A percentile compares a stretch with the other conserved stretches of the same genome.
phyloP scores from a whole-genome alignment of 2,888 invertebrate species.

The Icerya purchasi region DNA sequence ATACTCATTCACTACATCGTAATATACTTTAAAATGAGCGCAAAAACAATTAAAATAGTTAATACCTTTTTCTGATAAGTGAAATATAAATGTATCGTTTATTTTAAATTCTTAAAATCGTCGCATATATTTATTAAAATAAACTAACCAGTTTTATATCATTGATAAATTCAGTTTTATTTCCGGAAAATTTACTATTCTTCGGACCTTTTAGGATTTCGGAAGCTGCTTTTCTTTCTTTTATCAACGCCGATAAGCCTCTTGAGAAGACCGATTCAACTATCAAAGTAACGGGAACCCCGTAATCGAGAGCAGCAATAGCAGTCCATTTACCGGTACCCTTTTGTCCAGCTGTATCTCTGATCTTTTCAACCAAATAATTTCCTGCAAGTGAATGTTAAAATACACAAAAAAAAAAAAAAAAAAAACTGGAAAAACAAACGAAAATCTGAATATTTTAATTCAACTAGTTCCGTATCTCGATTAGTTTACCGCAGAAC shows the following conservation, averaged over 20 bases:
- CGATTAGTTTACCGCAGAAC: too few relatives aligned
- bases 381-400: too few relatives aligned
- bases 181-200: conserved; percentile 37
- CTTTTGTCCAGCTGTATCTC: conserved; percentile 92
- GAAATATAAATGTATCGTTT: background rate
- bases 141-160: conserved; percentile 42
- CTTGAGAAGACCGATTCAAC: conserved; percentile 96
- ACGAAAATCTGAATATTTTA: background rate
- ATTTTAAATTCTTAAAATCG: too few relatives aligned
- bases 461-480: too few relatives aligned
- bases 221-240: conserved; percentile 68
- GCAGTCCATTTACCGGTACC: conserved; percentile 99
- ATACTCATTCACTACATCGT: too few relatives aligned
- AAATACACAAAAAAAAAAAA: conserved; percentile 12
- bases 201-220: conserved; percentile 46
- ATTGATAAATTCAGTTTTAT: conserved; percentile 59
- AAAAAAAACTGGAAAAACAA: background rate
- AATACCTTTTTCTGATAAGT: background rate
- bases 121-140: too few relatives aligned
- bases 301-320: conserved; percentile 83
- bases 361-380: conserved; percentile 70
- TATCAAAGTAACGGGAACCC: conserved; percentile 91
- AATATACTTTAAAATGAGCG: conserved; percentile 1
- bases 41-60: too few relatives aligned
- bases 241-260: conserved; percentile 76